Percentiles rank a stretch among this genome's conserved stretches.
Evolutionary conservation across 2,797 vertebrate species (phyloP).

Genomic region (Thalassophryne amazonica): DNA sequence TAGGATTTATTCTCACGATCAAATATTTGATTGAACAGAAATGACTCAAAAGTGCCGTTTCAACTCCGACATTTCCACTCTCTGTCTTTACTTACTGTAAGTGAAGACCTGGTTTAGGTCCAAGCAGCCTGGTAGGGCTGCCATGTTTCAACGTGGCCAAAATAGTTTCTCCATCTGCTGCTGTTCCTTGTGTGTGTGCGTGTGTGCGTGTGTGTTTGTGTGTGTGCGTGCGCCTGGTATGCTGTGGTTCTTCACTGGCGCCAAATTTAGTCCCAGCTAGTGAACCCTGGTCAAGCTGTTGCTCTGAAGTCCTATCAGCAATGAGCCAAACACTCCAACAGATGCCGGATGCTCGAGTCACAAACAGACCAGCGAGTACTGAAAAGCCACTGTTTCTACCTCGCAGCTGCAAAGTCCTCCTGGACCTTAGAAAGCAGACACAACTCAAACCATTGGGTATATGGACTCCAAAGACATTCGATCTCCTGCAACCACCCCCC

Average conservation of each 20-base stretch:
- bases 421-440: slow-evolving; percentile 9
- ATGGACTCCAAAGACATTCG: not conserved
- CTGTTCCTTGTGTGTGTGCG: slow-evolving; percentile 39
- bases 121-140: slow-evolving; percentile 54
- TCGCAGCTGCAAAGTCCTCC: not conserved
- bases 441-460: slow-evolving; percentile 24
- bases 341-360: not conserved
- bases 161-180: slow-evolving; percentile 80
- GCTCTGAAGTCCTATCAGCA: slow-evolving; percentile 36
- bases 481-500: no score
- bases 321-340: slow-evolving; percentile 21
- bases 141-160: slow-evolving; percentile 68
- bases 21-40: no score
- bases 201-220: slow-evolving; percentile 14
- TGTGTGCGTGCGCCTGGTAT: slow-evolving; percentile 55
- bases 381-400: not conserved
- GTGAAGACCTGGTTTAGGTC: slow-evolving; percentile 26
- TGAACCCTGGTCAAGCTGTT: slow-evolving; percentile 47
- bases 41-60: no score
- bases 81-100: slow-evolving; percentile 1
- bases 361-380: not conserved
- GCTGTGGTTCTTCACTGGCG: slow-evolving; percentile 60
- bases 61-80: slow-evolving; percentile 51
- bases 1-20: no score
- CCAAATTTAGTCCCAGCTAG: slow-evolving; percentile 72